Evolutionary conservation across 2,797 vertebrate genomes (phyloP).

Genomic region (Peromyscus eremicus): DNA sequence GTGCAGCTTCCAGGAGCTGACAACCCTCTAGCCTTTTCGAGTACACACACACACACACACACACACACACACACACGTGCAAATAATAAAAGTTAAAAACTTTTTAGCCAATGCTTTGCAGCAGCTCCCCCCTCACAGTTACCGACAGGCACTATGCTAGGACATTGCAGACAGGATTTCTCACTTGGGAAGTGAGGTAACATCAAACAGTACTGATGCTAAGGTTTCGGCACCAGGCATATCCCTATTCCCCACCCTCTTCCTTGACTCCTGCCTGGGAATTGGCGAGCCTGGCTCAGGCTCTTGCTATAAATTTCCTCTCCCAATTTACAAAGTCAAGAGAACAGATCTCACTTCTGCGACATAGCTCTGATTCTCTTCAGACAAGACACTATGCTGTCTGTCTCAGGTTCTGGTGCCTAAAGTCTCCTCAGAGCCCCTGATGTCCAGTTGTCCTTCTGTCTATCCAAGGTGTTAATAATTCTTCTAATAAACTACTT

Average conservation of each 20-base stretch:
- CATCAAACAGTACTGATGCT: too few species aligned
- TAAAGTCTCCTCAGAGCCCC: neutral
- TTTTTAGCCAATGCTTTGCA: neutral
- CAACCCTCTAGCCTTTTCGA: neutral
- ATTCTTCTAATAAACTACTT: neutral
- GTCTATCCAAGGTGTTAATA: neutral
- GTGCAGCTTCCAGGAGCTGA: neutral
- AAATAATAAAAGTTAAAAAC: neutral
- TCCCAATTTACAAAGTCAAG: too few species aligned
- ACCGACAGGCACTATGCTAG: neutral
- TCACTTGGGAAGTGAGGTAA: neutral
- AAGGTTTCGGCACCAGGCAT: neutral
- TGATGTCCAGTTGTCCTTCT: neutral
- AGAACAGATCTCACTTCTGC: neutral
- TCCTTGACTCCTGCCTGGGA: neutral
- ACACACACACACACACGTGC: neutral
- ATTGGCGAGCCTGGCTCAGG: neutral
- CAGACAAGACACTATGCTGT: neutral
- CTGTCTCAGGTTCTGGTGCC: neutral
- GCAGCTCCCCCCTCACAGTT: neutral
- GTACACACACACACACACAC: too few species aligned
- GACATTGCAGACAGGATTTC: neutral
- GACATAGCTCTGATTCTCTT: neutral
- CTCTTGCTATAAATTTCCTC: neutral
- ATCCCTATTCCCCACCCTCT: neutral